Conservation (phyloP, 2,888 invertebrate genomes). For the Mantis religiosa region DNA sequence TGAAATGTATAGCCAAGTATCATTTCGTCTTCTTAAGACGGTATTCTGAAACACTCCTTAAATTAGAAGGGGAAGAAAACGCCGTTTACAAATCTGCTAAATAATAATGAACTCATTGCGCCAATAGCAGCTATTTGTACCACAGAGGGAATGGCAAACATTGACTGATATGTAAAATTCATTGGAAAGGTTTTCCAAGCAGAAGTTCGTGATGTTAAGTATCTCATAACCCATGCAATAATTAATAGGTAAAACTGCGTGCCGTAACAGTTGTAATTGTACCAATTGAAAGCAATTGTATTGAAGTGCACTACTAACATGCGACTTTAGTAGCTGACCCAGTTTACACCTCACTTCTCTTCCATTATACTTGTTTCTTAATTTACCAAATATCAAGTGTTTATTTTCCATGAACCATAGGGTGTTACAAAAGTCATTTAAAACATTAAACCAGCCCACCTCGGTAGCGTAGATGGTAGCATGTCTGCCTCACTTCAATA, state of each 20-base stretch:
- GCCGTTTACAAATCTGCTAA: no score
- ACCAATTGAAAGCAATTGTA: background rate
- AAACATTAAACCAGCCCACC: no score
- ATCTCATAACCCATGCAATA: background rate
- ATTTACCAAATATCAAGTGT: no score
- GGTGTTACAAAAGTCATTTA: no score
- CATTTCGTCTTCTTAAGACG: no score
- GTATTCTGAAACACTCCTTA: background rate
- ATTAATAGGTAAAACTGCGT: background rate
- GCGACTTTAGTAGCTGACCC: background rate
- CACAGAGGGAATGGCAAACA: background rate
- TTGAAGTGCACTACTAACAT: background rate
- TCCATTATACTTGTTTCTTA: background rate
- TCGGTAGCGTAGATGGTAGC: no score
- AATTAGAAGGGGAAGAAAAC: background rate
- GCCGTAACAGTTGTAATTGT: background rate
- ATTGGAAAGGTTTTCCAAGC: background rate
- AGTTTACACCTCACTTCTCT: background rate
- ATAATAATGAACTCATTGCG: background rate
- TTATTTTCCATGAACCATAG: no score
- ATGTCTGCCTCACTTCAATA: no score
- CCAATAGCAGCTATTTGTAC: background rate
- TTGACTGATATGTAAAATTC: background rate
- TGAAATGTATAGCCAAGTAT: no score
- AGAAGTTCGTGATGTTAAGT: background rate